Percentiles rank a stretch among this genome's conserved stretches.
These are phyloP conservation scores for Heterohyrax brucei DNA, from an alignment of 2,797 vertebrate species.

Conservation along the genomic window DNA sequence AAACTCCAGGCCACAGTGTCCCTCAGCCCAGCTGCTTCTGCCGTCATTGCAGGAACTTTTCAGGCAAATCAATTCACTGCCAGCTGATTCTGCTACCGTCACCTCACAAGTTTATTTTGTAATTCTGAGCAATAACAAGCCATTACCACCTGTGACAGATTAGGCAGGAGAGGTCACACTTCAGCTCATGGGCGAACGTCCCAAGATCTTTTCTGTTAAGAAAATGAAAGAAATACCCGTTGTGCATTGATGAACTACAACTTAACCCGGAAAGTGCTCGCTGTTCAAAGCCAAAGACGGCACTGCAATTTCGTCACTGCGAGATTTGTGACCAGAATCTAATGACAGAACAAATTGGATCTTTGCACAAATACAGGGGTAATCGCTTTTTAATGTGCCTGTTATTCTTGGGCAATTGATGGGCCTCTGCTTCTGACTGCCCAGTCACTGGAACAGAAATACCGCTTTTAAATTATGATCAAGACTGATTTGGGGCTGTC, in stretches of 20 bases:
- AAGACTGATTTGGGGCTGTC: not conserved
- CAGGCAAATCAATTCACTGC: not conserved
- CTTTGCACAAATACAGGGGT: conserved; percentile 12
- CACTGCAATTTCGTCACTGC: conserved; percentile 17
- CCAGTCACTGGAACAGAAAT: not conserved
- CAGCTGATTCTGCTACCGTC: not conserved
- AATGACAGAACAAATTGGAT: conserved; percentile 49
- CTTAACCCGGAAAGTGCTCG: not conserved
- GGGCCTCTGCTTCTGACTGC: not conserved
- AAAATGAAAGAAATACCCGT: conserved; percentile 2
- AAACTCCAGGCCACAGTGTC: not conserved
- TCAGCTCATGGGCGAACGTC: not conserved
- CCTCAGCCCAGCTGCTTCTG: not conserved
- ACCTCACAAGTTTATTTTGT: conserved; percentile 36
- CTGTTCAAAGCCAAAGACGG: not conserved
- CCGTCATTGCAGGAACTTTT: not conserved
- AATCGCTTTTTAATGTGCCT: not conserved
- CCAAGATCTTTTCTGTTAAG: not conserved
- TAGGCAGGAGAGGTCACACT: not conserved
- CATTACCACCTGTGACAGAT: not conserved
- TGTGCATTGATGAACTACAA: not conserved
- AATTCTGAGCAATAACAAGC: conserved; percentile 5
- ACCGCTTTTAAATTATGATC: not conserved
- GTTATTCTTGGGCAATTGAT: not conserved
- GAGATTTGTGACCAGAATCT: conserved; percentile 41